Evolutionary conservation across 2,113 vertebrate species (phyloP), one percentile per base, ranked within the genome.

Genomic region (Tenebrosternarchus preto): DNA sequence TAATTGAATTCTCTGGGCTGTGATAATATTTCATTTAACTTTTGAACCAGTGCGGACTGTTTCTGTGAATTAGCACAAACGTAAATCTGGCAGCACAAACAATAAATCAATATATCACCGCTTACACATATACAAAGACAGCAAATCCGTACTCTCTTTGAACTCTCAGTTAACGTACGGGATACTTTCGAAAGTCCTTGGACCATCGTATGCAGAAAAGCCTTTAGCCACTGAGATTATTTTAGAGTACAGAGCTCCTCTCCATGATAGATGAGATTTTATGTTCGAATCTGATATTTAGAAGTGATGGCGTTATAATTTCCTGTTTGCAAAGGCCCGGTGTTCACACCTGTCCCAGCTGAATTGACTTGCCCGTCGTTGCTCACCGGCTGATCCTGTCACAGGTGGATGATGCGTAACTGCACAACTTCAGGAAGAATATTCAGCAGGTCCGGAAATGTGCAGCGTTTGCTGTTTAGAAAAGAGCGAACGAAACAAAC

Each of bases 1-100:
- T 72, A 71, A 76, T 79, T 31, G 15, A 33, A 24, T 71, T 46
- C 68, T 72, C n/a, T 19, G 27, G 50, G 43, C 6, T 22, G 11
- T 66, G 25, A 74, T 24, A 77, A 77, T 68, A n/a, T 68, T 78
- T 78, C 2, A 78, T 70, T 71, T n/a, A 4, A 43, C 68, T 15
- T 59, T 16, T 50, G 16, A n/a, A 39, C 24, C 9, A 46, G n/a
- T 27, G 3, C 56, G 2, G 19, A 73, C 60, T 56, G 17, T 6
- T 31, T 59, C 53, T 76, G 25, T 5, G 27, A 22, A 53, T 59
- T 72, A 66, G 59, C 59, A 12, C 36, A 67, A 24, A 61, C n/a
- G 27, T 22, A 33, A 12, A 70, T 9, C 20, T 16, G 22, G 50
- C 12, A 43, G 24, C 36, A 16, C 46, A 24, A 25, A 20, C 15